phyloP scores from a whole-genome alignment of 2,888 invertebrate genomes.

The Eupithecia subumbrata region DNA sequence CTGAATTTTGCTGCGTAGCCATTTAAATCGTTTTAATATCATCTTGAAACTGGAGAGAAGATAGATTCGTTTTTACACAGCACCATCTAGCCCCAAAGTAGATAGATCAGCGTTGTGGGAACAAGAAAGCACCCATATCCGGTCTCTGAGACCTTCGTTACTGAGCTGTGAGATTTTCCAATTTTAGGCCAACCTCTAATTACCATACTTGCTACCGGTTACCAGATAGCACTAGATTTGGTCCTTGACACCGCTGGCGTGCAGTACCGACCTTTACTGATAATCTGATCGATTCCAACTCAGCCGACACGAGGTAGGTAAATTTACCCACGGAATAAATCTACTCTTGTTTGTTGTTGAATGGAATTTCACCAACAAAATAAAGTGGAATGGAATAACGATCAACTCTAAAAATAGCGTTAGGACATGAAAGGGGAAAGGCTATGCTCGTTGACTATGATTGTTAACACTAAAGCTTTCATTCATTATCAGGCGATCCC shows the following conservation, averaged over 20 bases:
- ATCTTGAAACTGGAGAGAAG: too few species aligned
- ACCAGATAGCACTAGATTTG: constrained; percentile 2
- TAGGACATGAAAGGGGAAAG: background rate
- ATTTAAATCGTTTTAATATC: background rate
- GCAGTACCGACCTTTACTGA: constrained; percentile 32
- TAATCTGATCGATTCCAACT: constrained; percentile 32
- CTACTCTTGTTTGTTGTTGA: constrained; percentile 4
- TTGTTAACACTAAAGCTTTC: background rate
- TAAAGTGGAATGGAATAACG: background rate
- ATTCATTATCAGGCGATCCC: background rate
- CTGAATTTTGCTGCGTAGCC: background rate
- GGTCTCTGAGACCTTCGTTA: background rate
- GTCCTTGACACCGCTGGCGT: constrained; percentile 45
- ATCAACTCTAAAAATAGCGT: background rate
- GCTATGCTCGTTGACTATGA: background rate
- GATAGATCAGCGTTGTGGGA: background rate
- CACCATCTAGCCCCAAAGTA: background rate
- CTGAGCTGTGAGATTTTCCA: background rate
- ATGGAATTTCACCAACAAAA: background rate
- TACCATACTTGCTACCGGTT: background rate
- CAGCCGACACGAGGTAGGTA: constrained; percentile 14
- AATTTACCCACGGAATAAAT: constrained; percentile 9
- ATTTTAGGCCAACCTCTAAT: background rate
- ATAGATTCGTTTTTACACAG: background rate
- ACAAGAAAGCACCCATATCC: background rate